Evolutionary conservation across 2,888 invertebrate species (phyloP).

Genomic region (Limenitis camilla): DNA sequence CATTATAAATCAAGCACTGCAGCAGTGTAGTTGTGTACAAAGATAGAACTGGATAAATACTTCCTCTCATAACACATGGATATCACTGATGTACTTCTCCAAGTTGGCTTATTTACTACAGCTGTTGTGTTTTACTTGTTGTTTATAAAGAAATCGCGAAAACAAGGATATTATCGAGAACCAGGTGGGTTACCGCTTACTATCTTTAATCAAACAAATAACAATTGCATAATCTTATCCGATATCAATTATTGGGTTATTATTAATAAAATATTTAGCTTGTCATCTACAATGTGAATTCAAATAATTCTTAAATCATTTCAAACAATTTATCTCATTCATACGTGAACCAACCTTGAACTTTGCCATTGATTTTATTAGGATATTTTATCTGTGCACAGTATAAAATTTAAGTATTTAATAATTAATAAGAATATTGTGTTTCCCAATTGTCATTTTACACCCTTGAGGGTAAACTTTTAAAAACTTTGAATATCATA

Average conservation of each 20-base stretch:
- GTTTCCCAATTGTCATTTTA: no score
- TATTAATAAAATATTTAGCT: no score
- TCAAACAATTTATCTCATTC: no score
- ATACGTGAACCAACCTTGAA: no score
- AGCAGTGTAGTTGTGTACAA: constrained; percentile 15
- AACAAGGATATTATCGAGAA: constrained; percentile 39
- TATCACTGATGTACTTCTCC: constrained; percentile 48
- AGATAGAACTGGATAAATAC: not conserved
- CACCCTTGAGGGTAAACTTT: no score
- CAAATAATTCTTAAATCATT: not conserved
- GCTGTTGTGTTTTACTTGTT: constrained; percentile 51
- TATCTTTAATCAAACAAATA: not conserved
- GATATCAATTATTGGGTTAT: no score
- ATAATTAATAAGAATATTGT: no score
- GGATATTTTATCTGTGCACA: no score
- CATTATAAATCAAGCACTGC: constrained; percentile 11
- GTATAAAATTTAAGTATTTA: no score
- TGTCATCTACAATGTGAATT: not conserved
- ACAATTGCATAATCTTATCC: no score
- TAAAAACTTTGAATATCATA: no score
- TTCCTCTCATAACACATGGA: constrained; percentile 36
- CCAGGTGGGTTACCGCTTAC: constrained; percentile 37
- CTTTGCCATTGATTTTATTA: no score
- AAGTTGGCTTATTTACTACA: constrained; percentile 48
- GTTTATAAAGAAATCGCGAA: constrained; percentile 40